A percentile compares a stretch with the other conserved stretches of the same genome.
Evolutionary conservation across 2,797 vertebrate species (phyloP).

Genomic region (Leptodactylus fallax): DNA sequence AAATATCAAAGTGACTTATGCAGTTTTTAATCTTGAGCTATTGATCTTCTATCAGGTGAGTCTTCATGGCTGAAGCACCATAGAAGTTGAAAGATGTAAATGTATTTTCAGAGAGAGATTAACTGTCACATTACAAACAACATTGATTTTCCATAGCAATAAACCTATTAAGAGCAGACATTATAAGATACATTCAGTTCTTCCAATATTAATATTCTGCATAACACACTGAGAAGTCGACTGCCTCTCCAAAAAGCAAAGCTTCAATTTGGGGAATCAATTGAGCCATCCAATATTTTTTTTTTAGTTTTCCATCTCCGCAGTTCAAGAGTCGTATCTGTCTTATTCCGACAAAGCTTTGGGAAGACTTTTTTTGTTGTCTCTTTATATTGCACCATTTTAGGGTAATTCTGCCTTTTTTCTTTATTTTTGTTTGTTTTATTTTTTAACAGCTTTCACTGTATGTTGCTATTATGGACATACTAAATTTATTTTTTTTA

Average conservation of each 20-base stretch:
- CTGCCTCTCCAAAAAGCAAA: background rate
- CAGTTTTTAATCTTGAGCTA: background rate
- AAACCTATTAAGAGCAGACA: conserved; percentile 9
- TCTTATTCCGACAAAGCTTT: too few species aligned
- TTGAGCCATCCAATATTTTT: too few species aligned
- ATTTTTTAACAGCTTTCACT: too few species aligned
- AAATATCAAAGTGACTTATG: background rate
- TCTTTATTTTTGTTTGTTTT: too few species aligned
- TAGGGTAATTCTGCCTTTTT: too few species aligned
- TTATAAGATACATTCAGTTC: background rate
- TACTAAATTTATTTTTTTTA: too few species aligned
- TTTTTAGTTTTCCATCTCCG: too few species aligned
- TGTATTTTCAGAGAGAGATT: background rate
- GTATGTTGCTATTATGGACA: too few species aligned
- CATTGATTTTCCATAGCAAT: conserved; percentile 16
- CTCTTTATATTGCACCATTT: too few species aligned
- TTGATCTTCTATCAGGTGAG: background rate
- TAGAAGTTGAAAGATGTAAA: background rate
- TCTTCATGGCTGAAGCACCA: background rate
- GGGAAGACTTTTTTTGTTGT: too few species aligned
- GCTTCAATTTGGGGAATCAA: too few species aligned
- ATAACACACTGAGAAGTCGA: background rate
- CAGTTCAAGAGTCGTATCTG: too few species aligned
- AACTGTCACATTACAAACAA: background rate
- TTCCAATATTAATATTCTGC: background rate